Base-by-base conservation (phyloP, 1,140 invertebrate species). In the Cotesia vestalis region DNA sequence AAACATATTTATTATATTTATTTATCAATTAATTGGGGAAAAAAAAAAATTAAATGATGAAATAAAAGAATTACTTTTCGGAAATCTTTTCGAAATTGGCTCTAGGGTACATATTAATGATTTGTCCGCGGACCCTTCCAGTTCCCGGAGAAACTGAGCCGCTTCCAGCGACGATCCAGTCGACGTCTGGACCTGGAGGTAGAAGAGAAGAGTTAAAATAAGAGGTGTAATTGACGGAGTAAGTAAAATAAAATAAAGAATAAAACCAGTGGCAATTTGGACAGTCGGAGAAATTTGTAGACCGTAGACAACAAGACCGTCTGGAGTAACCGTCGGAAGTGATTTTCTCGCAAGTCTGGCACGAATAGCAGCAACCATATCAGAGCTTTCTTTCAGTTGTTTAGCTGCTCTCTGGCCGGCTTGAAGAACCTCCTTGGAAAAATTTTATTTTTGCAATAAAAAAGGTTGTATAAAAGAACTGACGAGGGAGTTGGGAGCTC, bases 291-390 rank as follows among this genome's bases (percentile, higher is more conserved):
- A 87, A 70, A 89, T 85, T 80, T 89, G 83, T 73, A 90, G 73
- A 11, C 86, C 89, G 81, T 94, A 94, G 66, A 94, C 89, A 4
- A 93, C 89, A 0, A 92, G 86, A 34, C 92, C 92, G 74, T 93
- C 91, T 4, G 86, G 79, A 9, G 90, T 90, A 3, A 94, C 86
- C 35, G 88, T 84, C 1, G 92, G 91, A 34, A 93, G 82, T 74
- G 91, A 89, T 68, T 91, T 88, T 64, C 93, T 85, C 3, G 92
- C 89, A 4, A 95, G 82, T 14, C 89, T 86, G 55, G 83, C 84
- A 70, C 87, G 82, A 4, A 90, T 87, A 11, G 90, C 89, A 52
- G 85, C 84, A 27, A 89, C 53, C 71, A 91, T 78, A 17, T 84
- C 74, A 14, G 85, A 75, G 17, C 84, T 80, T 71, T 90, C 85